A percentile compares a stretch with the other conserved stretches of the same genome.
Conservation (phyloP, 2,888 invertebrate species). For the Plagodis pulveraria region DNA sequence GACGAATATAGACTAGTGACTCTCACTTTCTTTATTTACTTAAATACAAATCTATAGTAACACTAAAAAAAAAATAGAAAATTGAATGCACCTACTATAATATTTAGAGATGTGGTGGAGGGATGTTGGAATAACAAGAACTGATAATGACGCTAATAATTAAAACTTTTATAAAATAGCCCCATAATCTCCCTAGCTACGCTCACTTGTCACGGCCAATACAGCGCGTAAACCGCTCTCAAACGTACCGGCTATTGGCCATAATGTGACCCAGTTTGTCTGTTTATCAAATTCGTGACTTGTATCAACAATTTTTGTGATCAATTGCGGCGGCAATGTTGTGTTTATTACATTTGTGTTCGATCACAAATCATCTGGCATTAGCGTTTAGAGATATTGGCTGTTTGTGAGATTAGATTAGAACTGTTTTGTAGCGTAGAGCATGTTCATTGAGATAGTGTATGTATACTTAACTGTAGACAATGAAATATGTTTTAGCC, state of each 20-base stretch:
- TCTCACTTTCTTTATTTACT: too few relatives aligned
- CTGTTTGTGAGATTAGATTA: conserved; percentile 5
- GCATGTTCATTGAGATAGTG: background rate
- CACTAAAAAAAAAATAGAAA: too few relatives aligned
- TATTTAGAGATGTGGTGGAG: too few relatives aligned
- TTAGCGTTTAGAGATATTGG: conserved; percentile 18
- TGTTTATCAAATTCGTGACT: conserved; percentile 75
- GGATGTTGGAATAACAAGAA: too few relatives aligned
- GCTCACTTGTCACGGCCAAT: conserved; percentile 1
- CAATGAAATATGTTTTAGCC: too few relatives aligned
- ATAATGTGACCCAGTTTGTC: conserved; percentile 59
- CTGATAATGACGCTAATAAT: too few relatives aligned
- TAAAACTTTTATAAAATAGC: background rate
- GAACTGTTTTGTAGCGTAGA: background rate
- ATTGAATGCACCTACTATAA: too few relatives aligned
- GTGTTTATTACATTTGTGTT: conserved; percentile 46
- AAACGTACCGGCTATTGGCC: conserved; percentile 55
- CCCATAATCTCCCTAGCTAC: conserved; percentile 1
- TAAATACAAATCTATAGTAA: too few relatives aligned
- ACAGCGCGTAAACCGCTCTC: conserved; percentile 51
- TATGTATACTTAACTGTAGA: too few relatives aligned
- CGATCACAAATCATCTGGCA: conserved; percentile 40
- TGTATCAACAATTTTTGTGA: conserved; percentile 53
- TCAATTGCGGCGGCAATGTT: conserved; percentile 31
- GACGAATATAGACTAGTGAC: too few relatives aligned